Conservation (phyloP, 2,113 vertebrate genomes). For the Copsychus sechellarum region DNA sequence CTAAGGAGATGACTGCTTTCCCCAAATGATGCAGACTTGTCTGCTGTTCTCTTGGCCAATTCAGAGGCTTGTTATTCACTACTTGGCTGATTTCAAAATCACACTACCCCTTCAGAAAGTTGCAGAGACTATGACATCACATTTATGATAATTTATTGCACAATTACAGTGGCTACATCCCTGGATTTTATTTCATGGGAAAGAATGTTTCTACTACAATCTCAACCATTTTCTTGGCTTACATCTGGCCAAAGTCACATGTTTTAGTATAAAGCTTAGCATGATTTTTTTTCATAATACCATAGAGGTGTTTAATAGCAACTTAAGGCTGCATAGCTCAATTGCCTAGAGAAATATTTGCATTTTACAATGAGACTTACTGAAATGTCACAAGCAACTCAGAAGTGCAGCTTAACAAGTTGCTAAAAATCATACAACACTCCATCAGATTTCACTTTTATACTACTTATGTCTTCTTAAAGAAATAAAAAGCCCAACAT, state of each 20-base stretch:
- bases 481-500: neutral
- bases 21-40: constrained; percentile 1
- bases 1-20: constrained; percentile 27
- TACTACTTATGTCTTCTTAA: neutral
- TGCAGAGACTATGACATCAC: constrained; percentile 56
- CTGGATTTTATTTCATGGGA: constrained; percentile 33
- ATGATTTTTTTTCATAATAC: neutral
- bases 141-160: constrained; percentile 46
- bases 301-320: neutral
- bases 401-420: neutral
- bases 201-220: neutral
- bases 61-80: constrained; percentile 50
- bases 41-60: constrained; percentile 42
- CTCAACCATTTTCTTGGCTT: neutral
- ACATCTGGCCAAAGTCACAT: neutral
- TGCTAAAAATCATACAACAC: neutral
- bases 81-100: constrained; percentile 40
- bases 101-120: constrained; percentile 46
- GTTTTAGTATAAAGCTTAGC: neutral
- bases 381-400: neutral
- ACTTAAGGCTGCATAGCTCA: neutral
- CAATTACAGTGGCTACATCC: constrained; percentile 29
- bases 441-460: neutral
- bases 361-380: neutral
- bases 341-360: neutral